Conservation (phyloP, 2,113 vertebrate species). For the Zosterops hypoxanthus region DNA sequence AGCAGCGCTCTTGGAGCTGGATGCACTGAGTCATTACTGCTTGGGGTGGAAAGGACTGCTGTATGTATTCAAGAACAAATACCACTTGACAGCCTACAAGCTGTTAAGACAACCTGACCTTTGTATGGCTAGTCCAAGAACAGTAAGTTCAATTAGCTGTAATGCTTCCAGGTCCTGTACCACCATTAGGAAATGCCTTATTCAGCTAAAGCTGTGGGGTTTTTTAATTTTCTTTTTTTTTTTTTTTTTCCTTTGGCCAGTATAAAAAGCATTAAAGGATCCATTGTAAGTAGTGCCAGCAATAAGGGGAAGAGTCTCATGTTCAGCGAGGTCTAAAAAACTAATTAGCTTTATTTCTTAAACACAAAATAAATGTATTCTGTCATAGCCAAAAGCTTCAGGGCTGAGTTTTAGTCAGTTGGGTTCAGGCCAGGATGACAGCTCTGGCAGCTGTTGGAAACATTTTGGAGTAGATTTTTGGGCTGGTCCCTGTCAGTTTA, state of each 20-base stretch:
- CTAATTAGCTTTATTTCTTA: conserved; percentile 17
- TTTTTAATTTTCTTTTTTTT: not conserved
- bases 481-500: not conserved
- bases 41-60: conserved; percentile 24
- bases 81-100: conserved; percentile 19
- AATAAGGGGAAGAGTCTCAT: not conserved
- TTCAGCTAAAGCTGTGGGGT: not conserved
- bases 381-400: not conserved
- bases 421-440: not conserved
- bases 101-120: conserved; percentile 51
- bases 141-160: conserved; percentile 39
- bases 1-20: not conserved
- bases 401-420: not conserved
- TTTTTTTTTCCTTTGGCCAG: not conserved
- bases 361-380: not conserved
- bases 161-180: conserved; percentile 18
- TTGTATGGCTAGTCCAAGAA: conserved; percentile 24
- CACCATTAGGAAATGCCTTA: conserved; percentile 31
- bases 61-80: conserved; percentile 9
- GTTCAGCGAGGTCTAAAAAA: not conserved
- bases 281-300: not conserved
- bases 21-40: not conserved
- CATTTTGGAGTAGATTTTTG: not conserved
- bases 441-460: not conserved
- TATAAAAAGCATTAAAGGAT: not conserved